Base-by-base conservation (phyloP, 2,888 invertebrate genomes). In the Torymus texanus region DNA sequence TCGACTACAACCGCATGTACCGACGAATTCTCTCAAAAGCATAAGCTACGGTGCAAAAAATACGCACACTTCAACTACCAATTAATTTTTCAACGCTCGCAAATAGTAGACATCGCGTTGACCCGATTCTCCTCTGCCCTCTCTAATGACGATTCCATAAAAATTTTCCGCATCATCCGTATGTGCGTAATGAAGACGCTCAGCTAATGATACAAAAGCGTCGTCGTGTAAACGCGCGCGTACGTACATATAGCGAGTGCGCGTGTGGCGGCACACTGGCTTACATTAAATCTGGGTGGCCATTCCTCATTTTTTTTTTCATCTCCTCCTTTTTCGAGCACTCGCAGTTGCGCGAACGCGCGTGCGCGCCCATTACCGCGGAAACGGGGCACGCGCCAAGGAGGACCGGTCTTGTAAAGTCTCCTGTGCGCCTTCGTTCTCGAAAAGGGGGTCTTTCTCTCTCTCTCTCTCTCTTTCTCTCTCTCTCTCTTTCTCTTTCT, bases 231-330 rank as follows among this genome's bases (percentile, higher is more conserved):
- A 53, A 66, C 18, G 4, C 66, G 50, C 18, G 11, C 8, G 10
- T 41, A n/a, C 24, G 21, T 62, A 29, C 63, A 24, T 61, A 10
- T 16, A 21, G n/a, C 21, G 51, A 65, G 8, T 16, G n/a, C 41
- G 63, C 55, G 2, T 12, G 13, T 41, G 62, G 65, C 81, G 87
- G 84, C 86, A 87, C 80, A 85, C 85, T 87, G 86, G 84, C 87
- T 87, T 85, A 86, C 85, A 86, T 87, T 84, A 84, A 85, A 81
- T 82, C 81, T 74, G 79, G 81, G 78, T 81, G 78, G 82, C 75
- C 74, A 82, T 81, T 82, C 80, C 77, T 62, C 76, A 72, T 77
- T 50, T 56, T 56, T 75, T 24, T 62, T 62, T 62, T 62, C 24
- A 8, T 14, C 56, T 56, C 24, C 55, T 56, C 13, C 51, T 18